Conservation (phyloP, 2,113 vertebrate species). For the Nestor notabilis region DNA sequence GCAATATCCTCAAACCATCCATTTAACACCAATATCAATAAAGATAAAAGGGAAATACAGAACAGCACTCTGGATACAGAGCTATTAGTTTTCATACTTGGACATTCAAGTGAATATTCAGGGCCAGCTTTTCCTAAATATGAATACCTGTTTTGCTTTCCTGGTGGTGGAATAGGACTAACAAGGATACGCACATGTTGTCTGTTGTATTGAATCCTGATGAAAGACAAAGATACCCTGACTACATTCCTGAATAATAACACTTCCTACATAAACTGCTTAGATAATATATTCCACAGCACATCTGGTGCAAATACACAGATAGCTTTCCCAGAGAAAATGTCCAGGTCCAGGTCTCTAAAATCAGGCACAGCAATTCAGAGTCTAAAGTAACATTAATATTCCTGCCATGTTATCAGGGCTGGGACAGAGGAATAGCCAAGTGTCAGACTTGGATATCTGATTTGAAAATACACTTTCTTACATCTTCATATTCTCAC, state of each 20-base stretch:
- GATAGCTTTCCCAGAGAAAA: background rate
- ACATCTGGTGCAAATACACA: background rate
- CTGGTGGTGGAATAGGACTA: background rate
- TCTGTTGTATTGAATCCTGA: background rate
- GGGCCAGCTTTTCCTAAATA: background rate
- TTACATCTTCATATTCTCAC: background rate
- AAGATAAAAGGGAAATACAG: background rate
- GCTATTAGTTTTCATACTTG: background rate
- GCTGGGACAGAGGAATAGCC: background rate
- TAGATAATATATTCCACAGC: background rate
- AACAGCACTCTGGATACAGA: background rate
- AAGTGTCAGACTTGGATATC: background rate
- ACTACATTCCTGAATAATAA: background rate
- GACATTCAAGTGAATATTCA: background rate
- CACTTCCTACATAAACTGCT: background rate
- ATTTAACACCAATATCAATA: background rate
- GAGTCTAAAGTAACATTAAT: background rate
- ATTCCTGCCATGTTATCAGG: background rate
- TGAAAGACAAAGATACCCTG: background rate
- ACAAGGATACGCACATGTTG: rapidly evolving
- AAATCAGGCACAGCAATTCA: background rate
- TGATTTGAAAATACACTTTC: background rate
- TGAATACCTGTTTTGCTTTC: background rate
- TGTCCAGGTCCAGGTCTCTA: background rate
- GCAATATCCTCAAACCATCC: background rate